Evolutionary conservation across 2,888 invertebrate genomes (phyloP).

Genomic region (Blastobasis adustella): DNA sequence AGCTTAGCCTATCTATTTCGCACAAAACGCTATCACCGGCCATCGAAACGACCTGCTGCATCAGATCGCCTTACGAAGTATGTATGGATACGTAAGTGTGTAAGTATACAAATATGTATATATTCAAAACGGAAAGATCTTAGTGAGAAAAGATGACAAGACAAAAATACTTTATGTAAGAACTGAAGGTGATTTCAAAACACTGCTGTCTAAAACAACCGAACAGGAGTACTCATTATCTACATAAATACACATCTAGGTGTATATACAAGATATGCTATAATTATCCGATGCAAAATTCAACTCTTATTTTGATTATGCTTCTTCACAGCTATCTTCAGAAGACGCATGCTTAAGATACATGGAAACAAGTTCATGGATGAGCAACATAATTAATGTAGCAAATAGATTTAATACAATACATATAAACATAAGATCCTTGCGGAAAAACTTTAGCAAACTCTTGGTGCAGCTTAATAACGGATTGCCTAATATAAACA

Average conservation of each 20-base stretch:
- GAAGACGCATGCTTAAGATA: background rate
- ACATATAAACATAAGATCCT: constrained; percentile 8
- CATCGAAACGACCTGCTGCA: constrained; percentile 6
- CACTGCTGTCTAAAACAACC: background rate
- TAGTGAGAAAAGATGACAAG: background rate
- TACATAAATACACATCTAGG: background rate
- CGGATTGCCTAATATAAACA: background rate
- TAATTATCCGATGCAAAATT: background rate
- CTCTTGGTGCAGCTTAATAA: background rate
- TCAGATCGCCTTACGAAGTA: no score
- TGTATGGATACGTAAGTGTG: no score
- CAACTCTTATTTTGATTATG: background rate
- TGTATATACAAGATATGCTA: background rate
- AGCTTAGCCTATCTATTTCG: no score
- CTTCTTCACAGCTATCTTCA: background rate
- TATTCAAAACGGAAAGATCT: background rate
- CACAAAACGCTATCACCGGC: no score
- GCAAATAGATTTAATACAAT: background rate
- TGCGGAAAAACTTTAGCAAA: constrained; percentile 5
- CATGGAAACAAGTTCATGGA: background rate
- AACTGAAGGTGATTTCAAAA: background rate
- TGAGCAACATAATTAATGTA: background rate
- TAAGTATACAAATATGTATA: constrained; percentile 1
- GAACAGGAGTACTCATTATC: background rate
- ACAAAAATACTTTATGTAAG: background rate